phyloP scores from a whole-genome alignment of 2,113 vertebrate species.

The Nibea coibor region DNA sequence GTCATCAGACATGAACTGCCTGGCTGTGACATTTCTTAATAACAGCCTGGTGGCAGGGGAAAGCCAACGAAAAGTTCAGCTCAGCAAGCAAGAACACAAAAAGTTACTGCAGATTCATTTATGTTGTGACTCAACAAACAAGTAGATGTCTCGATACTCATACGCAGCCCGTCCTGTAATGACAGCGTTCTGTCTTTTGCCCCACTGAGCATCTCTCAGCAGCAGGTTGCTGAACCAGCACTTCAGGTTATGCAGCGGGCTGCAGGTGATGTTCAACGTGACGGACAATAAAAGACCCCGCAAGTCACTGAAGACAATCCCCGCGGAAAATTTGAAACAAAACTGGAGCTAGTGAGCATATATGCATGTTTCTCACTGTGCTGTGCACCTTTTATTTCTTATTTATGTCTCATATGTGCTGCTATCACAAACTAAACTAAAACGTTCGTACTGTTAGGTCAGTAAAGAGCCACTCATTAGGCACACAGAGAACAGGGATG shows the following conservation, averaged over 20 bases:
- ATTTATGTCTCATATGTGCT: background rate
- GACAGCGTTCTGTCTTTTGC: background rate
- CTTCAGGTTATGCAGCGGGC: constrained; percentile 6
- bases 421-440: background rate
- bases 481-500: background rate
- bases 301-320: background rate
- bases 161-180: background rate
- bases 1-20: constrained; percentile 40
- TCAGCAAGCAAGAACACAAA: background rate
- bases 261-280: constrained; percentile 18
- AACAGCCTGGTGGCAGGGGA: constrained; percentile 26
- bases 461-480: background rate
- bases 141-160: background rate
- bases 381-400: background rate
- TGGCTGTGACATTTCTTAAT: constrained; percentile 37
- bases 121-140: background rate
- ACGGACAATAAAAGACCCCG: background rate
- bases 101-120: background rate
- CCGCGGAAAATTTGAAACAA: background rate
- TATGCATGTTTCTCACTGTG: background rate
- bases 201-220: constrained; percentile 20
- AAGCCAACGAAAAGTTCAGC: constrained; percentile 27
- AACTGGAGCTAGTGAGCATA: background rate
- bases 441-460: background rate
- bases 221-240: constrained; percentile 36